These are phyloP conservation scores for Campopleginae sp. DNA, from an alignment of 2,888 invertebrate genomes.

Conservation along the genomic window DNA sequence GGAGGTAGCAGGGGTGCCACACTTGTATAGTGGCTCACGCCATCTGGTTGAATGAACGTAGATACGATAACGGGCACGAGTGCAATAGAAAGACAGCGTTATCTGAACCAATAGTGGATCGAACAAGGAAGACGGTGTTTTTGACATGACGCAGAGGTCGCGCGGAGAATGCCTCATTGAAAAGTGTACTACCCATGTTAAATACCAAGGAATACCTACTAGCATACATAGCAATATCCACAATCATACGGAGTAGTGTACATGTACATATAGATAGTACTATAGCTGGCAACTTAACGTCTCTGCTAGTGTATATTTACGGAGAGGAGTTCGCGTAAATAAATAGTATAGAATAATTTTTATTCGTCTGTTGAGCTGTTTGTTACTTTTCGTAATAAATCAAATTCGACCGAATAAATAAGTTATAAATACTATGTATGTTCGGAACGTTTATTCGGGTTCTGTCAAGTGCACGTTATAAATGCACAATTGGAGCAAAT, in stretches of 20 bases:
- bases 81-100: background rate
- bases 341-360: slow-evolving; percentile 59
- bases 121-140: background rate
- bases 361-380: slow-evolving; percentile 12
- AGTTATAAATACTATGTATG: slow-evolving; percentile 21
- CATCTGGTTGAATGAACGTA: slow-evolving; percentile 7
- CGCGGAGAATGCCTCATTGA: slow-evolving; percentile 7
- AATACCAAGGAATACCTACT: slow-evolving; percentile 6
- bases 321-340: slow-evolving; percentile 54
- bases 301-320: slow-evolving; percentile 47
- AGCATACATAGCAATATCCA: background rate
- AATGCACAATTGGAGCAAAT: slow-evolving; percentile 61
- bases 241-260: background rate
- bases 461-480: slow-evolving; percentile 51
- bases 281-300: slow-evolving; percentile 51
- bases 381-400: slow-evolving; percentile 5
- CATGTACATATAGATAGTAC: slow-evolving; percentile 10
- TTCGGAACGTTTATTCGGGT: slow-evolving; percentile 34
- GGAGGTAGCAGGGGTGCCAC: too few relatives aligned
- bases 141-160: background rate
- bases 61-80: background rate
- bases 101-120: background rate
- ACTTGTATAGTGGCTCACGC: background rate
- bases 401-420: slow-evolving; percentile 29
- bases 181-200: slow-evolving; percentile 21